These are phyloP conservation scores for Crax fasciolata DNA, from an alignment of 2,797 vertebrate species.

Conservation along the genomic window DNA sequence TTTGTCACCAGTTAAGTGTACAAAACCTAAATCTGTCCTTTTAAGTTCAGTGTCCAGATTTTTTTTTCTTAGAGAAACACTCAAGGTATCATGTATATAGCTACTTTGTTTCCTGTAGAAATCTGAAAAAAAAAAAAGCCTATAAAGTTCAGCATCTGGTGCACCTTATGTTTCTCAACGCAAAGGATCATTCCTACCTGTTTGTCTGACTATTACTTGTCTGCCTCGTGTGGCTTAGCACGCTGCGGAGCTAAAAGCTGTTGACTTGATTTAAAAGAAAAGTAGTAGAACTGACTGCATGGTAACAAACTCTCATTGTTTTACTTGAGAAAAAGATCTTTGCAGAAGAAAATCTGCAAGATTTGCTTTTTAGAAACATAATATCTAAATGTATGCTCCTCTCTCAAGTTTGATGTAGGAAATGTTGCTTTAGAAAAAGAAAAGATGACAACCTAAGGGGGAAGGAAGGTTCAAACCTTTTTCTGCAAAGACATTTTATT, in stretches of 20 bases:
- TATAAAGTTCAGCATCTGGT: not conserved
- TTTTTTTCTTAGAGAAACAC: not conserved
- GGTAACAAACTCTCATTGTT: not conserved
- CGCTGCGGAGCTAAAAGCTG: not conserved
- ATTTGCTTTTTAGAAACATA: not conserved
- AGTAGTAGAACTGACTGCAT: not conserved
- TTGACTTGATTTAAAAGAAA: not conserved
- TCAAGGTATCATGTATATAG: not conserved
- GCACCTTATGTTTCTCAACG: not conserved
- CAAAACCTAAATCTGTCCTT: not conserved
- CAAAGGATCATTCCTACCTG: not conserved
- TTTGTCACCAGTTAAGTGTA: not conserved
- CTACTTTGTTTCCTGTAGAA: not conserved
- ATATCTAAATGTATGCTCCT: not conserved
- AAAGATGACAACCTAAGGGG: not conserved
- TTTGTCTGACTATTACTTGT: not conserved
- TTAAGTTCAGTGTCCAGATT: not conserved
- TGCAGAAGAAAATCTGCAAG: not conserved
- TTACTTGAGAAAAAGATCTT: not conserved
- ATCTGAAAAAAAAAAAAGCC: not conserved
- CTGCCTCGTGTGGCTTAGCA: not conserved
- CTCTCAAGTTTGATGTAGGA: not conserved
- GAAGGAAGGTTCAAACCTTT: not conserved
- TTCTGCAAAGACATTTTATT: not conserved
- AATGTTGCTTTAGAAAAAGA: not conserved